These are phyloP conservation scores for Cyprinodon variegatus DNA, from an alignment of 2,113 vertebrate genomes.

Conservation along the genomic window DNA sequence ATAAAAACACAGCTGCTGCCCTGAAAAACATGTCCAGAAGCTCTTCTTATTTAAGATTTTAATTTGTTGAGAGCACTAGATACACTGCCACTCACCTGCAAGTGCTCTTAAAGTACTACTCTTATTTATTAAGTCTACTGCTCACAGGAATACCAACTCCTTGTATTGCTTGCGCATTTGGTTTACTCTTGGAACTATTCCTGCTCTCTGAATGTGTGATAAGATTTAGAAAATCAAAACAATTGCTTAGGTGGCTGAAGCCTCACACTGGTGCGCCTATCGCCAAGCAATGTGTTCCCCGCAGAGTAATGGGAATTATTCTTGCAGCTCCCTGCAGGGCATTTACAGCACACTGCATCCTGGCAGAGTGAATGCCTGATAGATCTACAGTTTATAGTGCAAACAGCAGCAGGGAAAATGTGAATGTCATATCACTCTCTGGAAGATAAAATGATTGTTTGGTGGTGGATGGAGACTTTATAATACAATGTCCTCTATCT, in stretches of 20 bases:
- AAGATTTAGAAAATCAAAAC: constrained; percentile 22
- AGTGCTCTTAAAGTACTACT: constrained; percentile 17
- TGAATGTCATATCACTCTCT: not conserved
- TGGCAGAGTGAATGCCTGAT: constrained; percentile 22
- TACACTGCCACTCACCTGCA: constrained; percentile 4
- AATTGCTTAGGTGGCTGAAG: constrained; percentile 16
- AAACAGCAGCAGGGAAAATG: constrained; percentile 10
- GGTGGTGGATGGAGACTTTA: not conserved
- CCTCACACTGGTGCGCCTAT: constrained; percentile 12
- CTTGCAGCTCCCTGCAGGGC: constrained; percentile 32
- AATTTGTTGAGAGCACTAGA: constrained; percentile 24
- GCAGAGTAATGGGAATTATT: constrained; percentile 36
- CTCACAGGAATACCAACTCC: constrained; percentile 1
- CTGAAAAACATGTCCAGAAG: not conserved
- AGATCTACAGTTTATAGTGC: constrained; percentile 32
- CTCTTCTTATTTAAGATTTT: constrained; percentile 1
- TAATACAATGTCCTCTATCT: not conserved
- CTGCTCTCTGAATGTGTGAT: constrained; percentile 19
- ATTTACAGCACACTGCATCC: constrained; percentile 22
- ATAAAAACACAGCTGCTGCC: constrained; percentile 29
- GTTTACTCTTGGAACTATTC: not conserved
- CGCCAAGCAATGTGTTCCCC: constrained; percentile 9
- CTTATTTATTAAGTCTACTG: constrained; percentile 7
- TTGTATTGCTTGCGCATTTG: not conserved
- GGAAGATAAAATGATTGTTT: not conserved